Conservation (phyloP, 2,888 invertebrate genomes). For the Linyphia triangularis region DNA sequence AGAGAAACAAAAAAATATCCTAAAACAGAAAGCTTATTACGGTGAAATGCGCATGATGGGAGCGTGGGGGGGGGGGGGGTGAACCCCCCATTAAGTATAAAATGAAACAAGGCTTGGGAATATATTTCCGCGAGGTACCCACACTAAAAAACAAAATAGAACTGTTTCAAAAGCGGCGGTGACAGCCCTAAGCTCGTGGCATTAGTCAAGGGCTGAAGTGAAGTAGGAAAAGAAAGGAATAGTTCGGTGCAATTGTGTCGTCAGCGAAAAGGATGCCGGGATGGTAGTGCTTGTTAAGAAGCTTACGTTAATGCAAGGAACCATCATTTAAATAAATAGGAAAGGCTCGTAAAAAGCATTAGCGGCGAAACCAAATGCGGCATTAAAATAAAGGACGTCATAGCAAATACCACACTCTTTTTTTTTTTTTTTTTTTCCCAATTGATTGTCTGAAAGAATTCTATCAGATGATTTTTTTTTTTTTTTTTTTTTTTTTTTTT, state of each 20-base stretch:
- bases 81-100: conserved; percentile 59
- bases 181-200: conserved; percentile 63
- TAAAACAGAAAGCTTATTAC: conserved; percentile 59
- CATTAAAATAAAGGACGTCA: conserved; percentile 61
- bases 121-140: conserved; percentile 36
- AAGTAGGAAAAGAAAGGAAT: conserved; percentile 38
- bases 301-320: conserved; percentile 60
- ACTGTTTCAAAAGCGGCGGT: conserved; percentile 55
- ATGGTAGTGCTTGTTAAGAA: conserved; percentile 62
- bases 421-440: too few relatives aligned
- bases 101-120: conserved; percentile 60
- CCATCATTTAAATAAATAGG: conserved; percentile 72
- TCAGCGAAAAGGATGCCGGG: background rate
- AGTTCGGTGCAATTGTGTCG: conserved; percentile 45
- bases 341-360: conserved; percentile 68
- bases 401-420: conserved; percentile 25
- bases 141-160: conserved; percentile 45
- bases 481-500: background rate
- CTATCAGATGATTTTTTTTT: background rate
- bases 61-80: background rate
- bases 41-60: background rate
- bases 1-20: background rate
- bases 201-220: conserved; percentile 65
- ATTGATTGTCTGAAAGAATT: conserved; percentile 39
- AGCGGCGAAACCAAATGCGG: conserved; percentile 35